Evolutionary conservation across 2,888 invertebrate genomes (phyloP), one percentile per base, ranked within the genome.

Genomic region (Lasioglossum leucozonium): DNA sequence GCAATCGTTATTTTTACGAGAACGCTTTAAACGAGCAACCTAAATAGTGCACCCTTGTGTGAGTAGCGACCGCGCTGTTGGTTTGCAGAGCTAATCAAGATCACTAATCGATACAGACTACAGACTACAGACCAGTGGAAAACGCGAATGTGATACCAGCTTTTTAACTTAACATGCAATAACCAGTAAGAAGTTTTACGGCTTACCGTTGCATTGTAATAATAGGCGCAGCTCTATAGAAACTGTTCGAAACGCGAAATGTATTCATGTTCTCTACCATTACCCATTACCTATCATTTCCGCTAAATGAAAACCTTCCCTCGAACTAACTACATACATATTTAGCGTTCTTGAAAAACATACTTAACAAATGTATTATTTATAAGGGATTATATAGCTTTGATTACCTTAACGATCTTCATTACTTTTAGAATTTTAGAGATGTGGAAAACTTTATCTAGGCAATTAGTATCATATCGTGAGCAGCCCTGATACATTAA

Each of bases 1-100:
- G 89, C 91, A 89, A 92, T 92, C 91, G 91, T 92, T 92, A 92
- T 91, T 92, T 91, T 92, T 91, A 90, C 90, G 91, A 89, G 90
- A 67, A 72, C 85, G 73, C 72, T 76, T 81, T 82, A 74, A 81
- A 79, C 90, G 85, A 84, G 42, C 82, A 47, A 74, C 34, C 55
- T 62, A 58, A 72, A 72, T 75, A 72, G 40, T 34, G 16, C 55
- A 74, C 44, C 34, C 34, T 72, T 75, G 80, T 71, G 73, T 44
- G 47, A n/a, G 85, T 72, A 77, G 37, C 44, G 34, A 67, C 55
- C 42, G 47, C 80, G 47, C 80, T 84, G 55, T 51, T 26, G 72
- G 40, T 72, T 65, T 51, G 51, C 74, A 55, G 47, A 26, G 62
- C 72, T 67, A 71, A 75, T 75, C 77, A 77, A 58, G 84, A 80